phyloP scores from a whole-genome alignment of 2,888 invertebrate genomes.

The Drosophila ustulata region DNA sequence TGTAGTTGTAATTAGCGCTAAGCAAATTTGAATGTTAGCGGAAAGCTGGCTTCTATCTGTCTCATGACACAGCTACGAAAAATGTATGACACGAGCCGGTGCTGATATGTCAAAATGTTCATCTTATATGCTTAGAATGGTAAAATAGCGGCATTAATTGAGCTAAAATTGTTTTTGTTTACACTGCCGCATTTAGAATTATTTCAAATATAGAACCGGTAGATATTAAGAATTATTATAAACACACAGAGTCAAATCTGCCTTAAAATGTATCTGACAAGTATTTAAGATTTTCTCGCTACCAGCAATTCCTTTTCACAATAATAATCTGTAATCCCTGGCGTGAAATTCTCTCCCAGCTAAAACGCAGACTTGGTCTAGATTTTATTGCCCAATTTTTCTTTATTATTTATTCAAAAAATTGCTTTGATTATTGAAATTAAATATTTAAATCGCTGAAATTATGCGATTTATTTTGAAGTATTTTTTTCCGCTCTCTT shows the following conservation, averaged over 20 bases:
- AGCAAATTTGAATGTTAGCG: background rate
- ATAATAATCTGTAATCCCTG: background rate
- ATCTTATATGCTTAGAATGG: background rate
- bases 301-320: background rate
- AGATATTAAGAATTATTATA: background rate
- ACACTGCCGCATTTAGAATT: constrained; percentile 2
- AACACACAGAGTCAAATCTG: background rate
- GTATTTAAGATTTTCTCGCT: background rate
- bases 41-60: background rate
- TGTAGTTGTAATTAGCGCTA: constrained; percentile 31
- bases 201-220: background rate
- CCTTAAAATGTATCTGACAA: background rate
- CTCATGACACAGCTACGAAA: constrained; percentile 13
- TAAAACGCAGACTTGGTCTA: background rate
- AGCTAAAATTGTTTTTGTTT: background rate
- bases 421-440: background rate
- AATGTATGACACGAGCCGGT: background rate
- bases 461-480: background rate
- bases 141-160: background rate
- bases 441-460: background rate
- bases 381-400: background rate
- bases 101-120: background rate
- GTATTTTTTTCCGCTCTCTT: background rate
- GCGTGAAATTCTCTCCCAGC: background rate
- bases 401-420: background rate